Base-by-base conservation (phyloP, 2,888 invertebrate species). In the Eristalis pertinax region DNA sequence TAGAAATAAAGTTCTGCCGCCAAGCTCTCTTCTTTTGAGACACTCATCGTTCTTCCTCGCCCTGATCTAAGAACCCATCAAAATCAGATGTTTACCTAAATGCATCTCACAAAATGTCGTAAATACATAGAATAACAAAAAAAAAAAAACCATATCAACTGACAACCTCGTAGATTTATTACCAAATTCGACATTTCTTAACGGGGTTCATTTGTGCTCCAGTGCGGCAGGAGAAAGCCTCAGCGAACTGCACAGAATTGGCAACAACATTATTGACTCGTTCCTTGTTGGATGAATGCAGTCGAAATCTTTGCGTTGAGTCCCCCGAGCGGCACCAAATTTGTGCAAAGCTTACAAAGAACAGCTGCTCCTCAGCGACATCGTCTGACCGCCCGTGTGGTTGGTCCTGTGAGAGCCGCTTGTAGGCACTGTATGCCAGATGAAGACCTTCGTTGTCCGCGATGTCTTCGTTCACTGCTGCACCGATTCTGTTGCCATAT, bases 131-230 rank as follows among this genome's bases (percentile, higher is more conserved):
- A 7, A n/a, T 4, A 2, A 22, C 8, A 8, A 50, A 19, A n/a
- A 50, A 2, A 50, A 19, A 4, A 13, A 19, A 50, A 19, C 50
- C 19, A 50, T 8, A 8, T 8, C 5, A 19, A 50, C 7, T 5
- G 2, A 70, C 15, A 11, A 0, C 7, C 7, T 8, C 19, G 8
- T 0, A 50, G 0, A 50, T 19, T 67, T 76, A 81, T 83, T 86
- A 91, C 92, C 92, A 92, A 79, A 92, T 90, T 84, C 91, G 89
- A 65, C 92, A 92, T 79, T 92, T 92, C n/a, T 90, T 89, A 1
- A 72, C 84, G 0, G 92, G 91, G 90, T 92, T 90, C 91, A 92
- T 90, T 2, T 15, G 76, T n/a, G 89, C 90, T 60, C 87, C 89
- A 1, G 88, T 79, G 11, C 89, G 82, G 75, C 92, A 92, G 19